phyloP scores from a whole-genome alignment of 2,113 vertebrate species.

The Prinia subflava region DNA sequence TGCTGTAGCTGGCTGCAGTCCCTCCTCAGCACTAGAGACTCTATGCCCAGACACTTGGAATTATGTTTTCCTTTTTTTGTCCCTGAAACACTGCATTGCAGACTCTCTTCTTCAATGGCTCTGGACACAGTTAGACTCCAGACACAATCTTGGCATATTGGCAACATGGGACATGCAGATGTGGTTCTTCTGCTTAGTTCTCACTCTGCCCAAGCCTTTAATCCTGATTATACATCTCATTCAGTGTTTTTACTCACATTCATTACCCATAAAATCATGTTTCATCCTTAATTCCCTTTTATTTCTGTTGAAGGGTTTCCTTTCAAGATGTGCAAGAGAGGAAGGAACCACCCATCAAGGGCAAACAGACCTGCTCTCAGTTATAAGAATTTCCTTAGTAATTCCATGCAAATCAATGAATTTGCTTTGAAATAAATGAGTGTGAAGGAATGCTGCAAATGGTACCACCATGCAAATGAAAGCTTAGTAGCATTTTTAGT shows the following conservation, averaged over 20 bases:
- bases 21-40: neutral
- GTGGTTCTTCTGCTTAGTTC: neutral
- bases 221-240: neutral
- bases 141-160: neutral
- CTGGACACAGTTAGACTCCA: neutral
- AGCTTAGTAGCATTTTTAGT: neutral
- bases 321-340: neutral
- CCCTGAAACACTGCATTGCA: constrained; percentile 14
- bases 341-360: neutral
- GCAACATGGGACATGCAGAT: neutral
- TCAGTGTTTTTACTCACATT: neutral
- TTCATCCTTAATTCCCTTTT: neutral
- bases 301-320: neutral
- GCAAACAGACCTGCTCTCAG: neutral
- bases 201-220: neutral
- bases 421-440: neutral
- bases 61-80: neutral
- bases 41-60: neutral
- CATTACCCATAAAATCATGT: neutral
- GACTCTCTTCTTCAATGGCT: neutral
- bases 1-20: neutral
- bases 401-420: neutral
- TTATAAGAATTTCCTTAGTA: neutral
- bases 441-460: neutral
- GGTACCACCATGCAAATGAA: neutral